Evolutionary conservation across 2,113 vertebrate genomes (phyloP), one percentile per base, ranked within the genome.

Genomic region (Pogonocichla stellata): DNA sequence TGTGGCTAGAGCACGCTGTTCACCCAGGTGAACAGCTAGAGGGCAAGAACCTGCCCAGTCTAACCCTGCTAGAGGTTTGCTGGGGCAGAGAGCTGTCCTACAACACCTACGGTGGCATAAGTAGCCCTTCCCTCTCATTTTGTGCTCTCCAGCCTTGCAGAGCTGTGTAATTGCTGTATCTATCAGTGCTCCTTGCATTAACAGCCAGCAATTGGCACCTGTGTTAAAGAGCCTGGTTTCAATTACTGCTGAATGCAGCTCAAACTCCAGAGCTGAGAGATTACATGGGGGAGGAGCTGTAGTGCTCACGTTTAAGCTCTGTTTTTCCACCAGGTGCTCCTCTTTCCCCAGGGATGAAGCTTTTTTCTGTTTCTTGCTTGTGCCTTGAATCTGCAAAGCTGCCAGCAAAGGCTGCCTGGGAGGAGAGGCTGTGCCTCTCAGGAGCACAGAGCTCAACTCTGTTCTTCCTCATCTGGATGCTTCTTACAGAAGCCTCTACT

Each of bases 291-390:
- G 89, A 80, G 95, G 86, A 95, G 70, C 8, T 1, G 51, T 19
- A 58, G 45, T 29, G 80, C n/a, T 91, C 19, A 1, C 57, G 61
- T 74, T 89, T 91, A 36, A 91, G 14, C 87, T 72, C 80, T 57
- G 43, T 82, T 73, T 85, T 90, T 91, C 91, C 94, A 89, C 66
- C 95, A 95, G 94, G 94, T 95, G 94, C 85, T 97, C 83, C 86
- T 91, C 94, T 96, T 96, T 70, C 84, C 90, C 79, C 47, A 62
- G 81, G 58, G 84, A 86, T 91, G 84, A 72, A 61, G 45, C 15
- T 22, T 16, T 91, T 83, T 77, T 40, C 29, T 9, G 0, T 61
- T 77, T 81, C 64, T 84, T 91, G 40, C 34, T 43, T 67, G 51
- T 84, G 65, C 48, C 16, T 93, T 75, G 65, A 67, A 38, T 57